Evolutionary conservation across 2,113 vertebrate genomes (phyloP).

Genomic region (Sylvia atricapilla): DNA sequence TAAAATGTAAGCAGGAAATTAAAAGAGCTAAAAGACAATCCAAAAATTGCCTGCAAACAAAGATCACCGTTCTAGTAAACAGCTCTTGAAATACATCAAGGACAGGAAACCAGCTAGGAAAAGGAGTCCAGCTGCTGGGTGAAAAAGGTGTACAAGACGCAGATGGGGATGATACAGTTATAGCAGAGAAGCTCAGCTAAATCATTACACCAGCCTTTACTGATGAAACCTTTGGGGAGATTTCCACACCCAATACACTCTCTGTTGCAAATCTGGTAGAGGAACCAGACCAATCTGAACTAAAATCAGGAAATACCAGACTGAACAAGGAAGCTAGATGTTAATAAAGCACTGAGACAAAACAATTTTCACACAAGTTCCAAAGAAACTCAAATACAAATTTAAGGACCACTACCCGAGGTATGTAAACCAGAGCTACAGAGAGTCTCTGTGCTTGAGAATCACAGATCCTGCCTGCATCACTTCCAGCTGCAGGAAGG

Average conservation of each 20-base stretch:
- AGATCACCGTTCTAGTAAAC: neutral
- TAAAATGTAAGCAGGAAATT: conserved; percentile 25
- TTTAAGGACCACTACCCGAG: neutral
- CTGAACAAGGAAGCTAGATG: neutral
- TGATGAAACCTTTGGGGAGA: neutral
- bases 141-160: neutral
- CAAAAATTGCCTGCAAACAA: neutral
- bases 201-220: neutral
- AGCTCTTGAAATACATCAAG: neutral
- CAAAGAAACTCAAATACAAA: neutral
- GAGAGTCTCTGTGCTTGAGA: neutral
- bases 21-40: neutral
- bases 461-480: neutral
- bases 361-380: neutral
- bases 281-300: neutral
- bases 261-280: neutral
- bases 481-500: neutral
- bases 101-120: neutral
- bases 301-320: conserved; percentile 29
- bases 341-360: neutral
- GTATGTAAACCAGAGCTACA: neutral
- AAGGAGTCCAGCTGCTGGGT: neutral
- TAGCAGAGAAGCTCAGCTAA: neutral
- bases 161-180: neutral
- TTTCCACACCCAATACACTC: neutral